Evolutionary conservation across 1,140 invertebrate genomes (phyloP), one percentile per base, ranked within the genome.

Genomic region (Maniola jurtina): DNA sequence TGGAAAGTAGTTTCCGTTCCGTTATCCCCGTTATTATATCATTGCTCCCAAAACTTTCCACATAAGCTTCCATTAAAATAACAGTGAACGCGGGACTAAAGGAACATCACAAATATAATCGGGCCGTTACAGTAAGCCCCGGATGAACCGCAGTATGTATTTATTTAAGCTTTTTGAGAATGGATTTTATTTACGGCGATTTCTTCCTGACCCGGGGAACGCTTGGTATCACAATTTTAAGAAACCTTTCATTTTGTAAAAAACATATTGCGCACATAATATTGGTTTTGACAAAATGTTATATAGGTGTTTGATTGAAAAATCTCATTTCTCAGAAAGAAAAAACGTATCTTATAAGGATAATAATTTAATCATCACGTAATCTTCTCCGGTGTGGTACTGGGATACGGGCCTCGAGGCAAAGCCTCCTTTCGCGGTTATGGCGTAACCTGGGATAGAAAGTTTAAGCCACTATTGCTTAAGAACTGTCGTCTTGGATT

Each of bases 21-120:
- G 36, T 47, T 47, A 64, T 36, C 62, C 15, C 6, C 35, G 25
- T 47, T 48, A 40, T 57, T 47, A 64, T 48, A 45, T 64, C 62
- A 57, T 57, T 47, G 50, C 54, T 48, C 36, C 40, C n/a, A 15
- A 64, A 63, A 64, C 58, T 68, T 68, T 68, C 61, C 61, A 61
- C 62, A 65, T 70, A 70, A 67, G 62, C 66, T 62, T 61, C 72
- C 66, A 72, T 75, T 72, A 75, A 75, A 75, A 66, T 67, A 70
- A 75, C 71, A 52, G 70, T 64, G 64, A 59, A 61, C 58, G 50
- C 48, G 52, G 59, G 54, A 54, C 61, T 67, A 57, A 61, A 61
- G 65, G 54, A 61, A 67, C 65, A 57, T 67, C 65, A 67, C 65
- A 67, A 67, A 67, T 67, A 67, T 67, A 67, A 67, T 67, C 65